Conservation (phyloP, 2,797 vertebrate genomes). For the Chelon auratus region DNA sequence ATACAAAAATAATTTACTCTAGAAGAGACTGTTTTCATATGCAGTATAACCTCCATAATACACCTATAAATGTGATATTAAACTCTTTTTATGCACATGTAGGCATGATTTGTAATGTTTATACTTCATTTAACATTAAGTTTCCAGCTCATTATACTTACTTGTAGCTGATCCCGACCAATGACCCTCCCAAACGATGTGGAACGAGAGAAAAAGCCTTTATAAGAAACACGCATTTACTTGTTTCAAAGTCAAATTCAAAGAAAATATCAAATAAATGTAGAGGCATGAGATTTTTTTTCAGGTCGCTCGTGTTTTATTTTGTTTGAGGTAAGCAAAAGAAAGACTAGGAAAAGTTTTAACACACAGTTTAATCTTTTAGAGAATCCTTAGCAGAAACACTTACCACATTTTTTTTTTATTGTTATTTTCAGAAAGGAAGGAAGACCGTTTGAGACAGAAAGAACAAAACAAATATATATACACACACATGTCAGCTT, state of each 20-base stretch:
- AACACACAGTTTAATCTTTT: slow-evolving; percentile 40
- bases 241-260: no score
- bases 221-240: no score
- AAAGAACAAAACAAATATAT: slow-evolving; percentile 64
- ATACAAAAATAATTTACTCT: no score
- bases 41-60: no score
- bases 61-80: no score
- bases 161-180: not conserved
- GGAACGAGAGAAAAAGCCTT: not conserved
- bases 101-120: not conserved
- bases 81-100: not conserved
- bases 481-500: slow-evolving; percentile 55
- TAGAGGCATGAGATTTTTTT: slow-evolving; percentile 5
- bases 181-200: not conserved
- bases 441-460: slow-evolving; percentile 53
- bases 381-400: slow-evolving; percentile 38
- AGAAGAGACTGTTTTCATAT: no score
- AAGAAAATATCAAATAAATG: not conserved
- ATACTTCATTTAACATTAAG: no score
- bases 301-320: slow-evolving; percentile 53
- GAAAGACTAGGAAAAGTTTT: slow-evolving; percentile 33
- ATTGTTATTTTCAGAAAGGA: slow-evolving; percentile 33
- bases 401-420: slow-evolving; percentile 15
- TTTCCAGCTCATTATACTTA: not conserved
- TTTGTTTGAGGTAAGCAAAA: slow-evolving; percentile 45